Conservation (phyloP, 2,888 invertebrate genomes). For the Selenia dentaria region DNA sequence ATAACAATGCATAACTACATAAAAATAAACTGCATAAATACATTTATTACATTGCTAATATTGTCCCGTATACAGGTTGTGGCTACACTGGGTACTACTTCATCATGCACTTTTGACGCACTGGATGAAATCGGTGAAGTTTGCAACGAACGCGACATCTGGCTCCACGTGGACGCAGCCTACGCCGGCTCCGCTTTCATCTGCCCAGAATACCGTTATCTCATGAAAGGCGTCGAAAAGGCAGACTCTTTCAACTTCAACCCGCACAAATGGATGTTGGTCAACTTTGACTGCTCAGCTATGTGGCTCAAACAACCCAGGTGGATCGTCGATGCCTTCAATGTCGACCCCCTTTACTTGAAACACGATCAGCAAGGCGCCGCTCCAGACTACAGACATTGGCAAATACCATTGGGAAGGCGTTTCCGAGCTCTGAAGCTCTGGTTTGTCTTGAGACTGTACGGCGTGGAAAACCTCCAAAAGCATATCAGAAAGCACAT, state of each 20-base stretch:
- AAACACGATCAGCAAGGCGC: slow-evolving; percentile 96
- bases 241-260: slow-evolving; percentile 99
- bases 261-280: slow-evolving; percentile 99
- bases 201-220: slow-evolving; percentile 97
- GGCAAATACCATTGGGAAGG: slow-evolving; percentile 98
- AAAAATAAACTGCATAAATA: too few relatives aligned
- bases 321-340: slow-evolving; percentile 97
- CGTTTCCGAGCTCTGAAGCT: slow-evolving; percentile 96
- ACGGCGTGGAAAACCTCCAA: slow-evolving; percentile 95
- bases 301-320: slow-evolving; percentile 97
- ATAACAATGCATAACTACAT: too few relatives aligned
- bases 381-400: slow-evolving; percentile 97
- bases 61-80: slow-evolving; percentile 84
- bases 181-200: slow-evolving; percentile 98
- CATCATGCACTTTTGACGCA: slow-evolving; percentile 97
- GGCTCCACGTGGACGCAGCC: slow-evolving; percentile 98
- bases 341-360: slow-evolving; percentile 98
- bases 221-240: slow-evolving; percentile 94
- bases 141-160: slow-evolving; percentile 90
- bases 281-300: slow-evolving; percentile 99
- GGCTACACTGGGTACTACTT: slow-evolving; percentile 97
- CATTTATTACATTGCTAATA: too few relatives aligned
- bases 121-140: slow-evolving; percentile 96
- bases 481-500: slow-evolving; percentile 94
- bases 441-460: slow-evolving; percentile 97